Conservation (phyloP, 2,797 vertebrate genomes). For the Tokudaia muenninki region DNA sequence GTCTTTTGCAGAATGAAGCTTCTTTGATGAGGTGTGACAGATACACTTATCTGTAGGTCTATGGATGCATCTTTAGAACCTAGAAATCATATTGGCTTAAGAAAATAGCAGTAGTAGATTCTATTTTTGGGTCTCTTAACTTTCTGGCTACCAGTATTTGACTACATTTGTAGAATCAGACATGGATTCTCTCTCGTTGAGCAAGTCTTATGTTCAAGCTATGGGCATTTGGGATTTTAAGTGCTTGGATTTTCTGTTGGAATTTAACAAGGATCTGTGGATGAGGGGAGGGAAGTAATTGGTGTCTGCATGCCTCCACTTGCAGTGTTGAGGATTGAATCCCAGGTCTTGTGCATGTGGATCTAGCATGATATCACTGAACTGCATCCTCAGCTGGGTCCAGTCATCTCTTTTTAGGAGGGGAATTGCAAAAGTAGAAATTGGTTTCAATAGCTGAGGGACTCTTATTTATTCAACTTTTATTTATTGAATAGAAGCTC, state of each 20-base stretch:
- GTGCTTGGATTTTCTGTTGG: not conserved
- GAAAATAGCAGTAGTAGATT: not conserved
- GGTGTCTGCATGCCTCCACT: not conserved
- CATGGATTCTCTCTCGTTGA: not conserved
- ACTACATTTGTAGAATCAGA: not conserved
- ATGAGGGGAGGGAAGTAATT: not conserved
- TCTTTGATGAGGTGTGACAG: not conserved
- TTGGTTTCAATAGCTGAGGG: not conserved
- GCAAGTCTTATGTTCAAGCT: no score
- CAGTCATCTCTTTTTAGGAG: not conserved
- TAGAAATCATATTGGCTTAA: not conserved
- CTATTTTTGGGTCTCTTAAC: not conserved
- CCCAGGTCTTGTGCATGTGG: not conserved
- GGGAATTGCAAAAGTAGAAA: not conserved
- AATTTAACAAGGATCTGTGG: not conserved
- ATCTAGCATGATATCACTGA: no score
- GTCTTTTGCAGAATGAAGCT: not conserved
- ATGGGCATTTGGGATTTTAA: conserved; percentile 41
- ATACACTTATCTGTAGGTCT: no score
- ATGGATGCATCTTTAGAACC: not conserved
- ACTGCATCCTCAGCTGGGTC: not conserved
- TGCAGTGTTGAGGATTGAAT: not conserved
- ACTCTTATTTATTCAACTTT: not conserved
- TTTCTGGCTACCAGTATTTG: not conserved
- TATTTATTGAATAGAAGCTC: not conserved